These are phyloP conservation scores for Drosophila navojoa DNA, from an alignment of 1,140 invertebrate species.

Conservation along the genomic window DNA sequence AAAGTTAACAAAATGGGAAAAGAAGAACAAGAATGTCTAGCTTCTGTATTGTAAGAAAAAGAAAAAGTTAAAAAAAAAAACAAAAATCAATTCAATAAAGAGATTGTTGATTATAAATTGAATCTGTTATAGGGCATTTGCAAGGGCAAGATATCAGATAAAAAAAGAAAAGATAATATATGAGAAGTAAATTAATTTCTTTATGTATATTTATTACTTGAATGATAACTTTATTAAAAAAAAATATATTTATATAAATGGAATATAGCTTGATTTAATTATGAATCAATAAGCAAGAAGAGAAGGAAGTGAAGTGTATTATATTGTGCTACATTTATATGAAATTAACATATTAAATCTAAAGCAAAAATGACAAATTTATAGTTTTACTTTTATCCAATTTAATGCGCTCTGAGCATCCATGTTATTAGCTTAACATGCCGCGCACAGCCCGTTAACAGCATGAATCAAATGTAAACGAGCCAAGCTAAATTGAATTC, in stretches of 20 bases:
- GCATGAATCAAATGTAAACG: not conserved
- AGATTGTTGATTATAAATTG: constrained; percentile 1
- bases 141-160: not conserved
- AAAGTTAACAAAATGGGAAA: not conserved
- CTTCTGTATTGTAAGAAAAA: constrained; percentile 4
- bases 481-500: not conserved
- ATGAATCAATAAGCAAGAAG: no score
- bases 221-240: no score
- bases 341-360: no score
- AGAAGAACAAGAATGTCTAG: not conserved
- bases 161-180: not conserved
- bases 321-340: no score
- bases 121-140: not conserved
- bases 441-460: not conserved
- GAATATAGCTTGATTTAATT: no score
- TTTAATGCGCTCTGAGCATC: no score
- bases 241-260: no score
- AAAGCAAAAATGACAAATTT: no score
- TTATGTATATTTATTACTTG: no score
- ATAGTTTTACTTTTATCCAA: no score
- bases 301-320: no score
- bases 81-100: constrained; percentile 3
- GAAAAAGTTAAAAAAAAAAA: not conserved
- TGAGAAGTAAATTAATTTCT: not conserved
- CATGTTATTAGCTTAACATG: not conserved